Percentiles rank a stretch among this genome's conserved stretches.
Conservation (phyloP, 2,797 vertebrate species). For the Silurus lanzhouensis region DNA sequence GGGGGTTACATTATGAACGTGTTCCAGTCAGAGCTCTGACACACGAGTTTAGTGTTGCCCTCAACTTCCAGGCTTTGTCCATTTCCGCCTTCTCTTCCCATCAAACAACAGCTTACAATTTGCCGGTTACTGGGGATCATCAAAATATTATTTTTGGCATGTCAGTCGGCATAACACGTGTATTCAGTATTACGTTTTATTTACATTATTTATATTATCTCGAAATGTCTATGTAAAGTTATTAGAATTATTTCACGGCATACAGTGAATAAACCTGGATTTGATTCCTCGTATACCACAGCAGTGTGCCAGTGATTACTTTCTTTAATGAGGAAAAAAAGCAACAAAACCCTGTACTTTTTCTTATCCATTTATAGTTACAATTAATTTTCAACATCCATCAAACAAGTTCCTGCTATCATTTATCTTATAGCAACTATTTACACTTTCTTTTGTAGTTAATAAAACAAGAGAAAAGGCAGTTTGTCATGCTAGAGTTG, state of each 20-base stretch:
- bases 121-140: conserved; percentile 27
- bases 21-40: conserved; percentile 41
- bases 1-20: conserved; percentile 13
- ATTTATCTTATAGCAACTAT: not conserved
- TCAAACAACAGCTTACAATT: conserved; percentile 19
- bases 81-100: conserved; percentile 20
- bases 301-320: not conserved
- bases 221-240: not conserved
- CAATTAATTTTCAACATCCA: not conserved
- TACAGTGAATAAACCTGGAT: not conserved
- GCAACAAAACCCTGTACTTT: not conserved
- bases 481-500: not conserved
- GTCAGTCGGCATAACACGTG: not conserved
- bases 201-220: not conserved
- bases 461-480: not conserved
- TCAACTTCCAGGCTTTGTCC: conserved; percentile 51
- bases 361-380: not conserved
- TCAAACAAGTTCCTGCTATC: not conserved
- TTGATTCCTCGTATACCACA: not conserved
- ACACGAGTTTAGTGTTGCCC: conserved; percentile 27
- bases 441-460: not conserved
- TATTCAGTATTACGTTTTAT: not conserved
- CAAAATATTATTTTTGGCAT: conserved; percentile 5
- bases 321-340: not conserved
- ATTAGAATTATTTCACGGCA: not conserved